Conservation (phyloP, 2,888 invertebrate genomes). For the Holacanthella duospinosa region DNA sequence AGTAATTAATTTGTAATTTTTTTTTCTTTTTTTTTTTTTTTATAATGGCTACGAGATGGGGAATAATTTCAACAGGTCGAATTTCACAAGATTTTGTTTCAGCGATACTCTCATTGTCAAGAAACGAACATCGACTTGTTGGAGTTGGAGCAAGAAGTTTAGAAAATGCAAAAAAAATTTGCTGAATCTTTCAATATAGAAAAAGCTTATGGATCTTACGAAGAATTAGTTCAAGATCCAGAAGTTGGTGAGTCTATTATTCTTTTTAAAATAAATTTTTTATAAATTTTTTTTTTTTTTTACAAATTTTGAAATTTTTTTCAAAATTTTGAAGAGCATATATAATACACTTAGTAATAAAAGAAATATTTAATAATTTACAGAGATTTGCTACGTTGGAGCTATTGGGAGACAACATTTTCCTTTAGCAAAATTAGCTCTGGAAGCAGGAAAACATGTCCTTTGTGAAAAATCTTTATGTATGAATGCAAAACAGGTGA, state of each 20-base stretch:
- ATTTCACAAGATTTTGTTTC: slow-evolving; percentile 34
- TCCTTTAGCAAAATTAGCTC: slow-evolving; percentile 57
- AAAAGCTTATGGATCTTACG: slow-evolving; percentile 60
- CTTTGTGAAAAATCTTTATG: slow-evolving; percentile 84
- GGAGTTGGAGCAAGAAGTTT: slow-evolving; percentile 68
- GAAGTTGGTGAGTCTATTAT: slow-evolving; percentile 71
- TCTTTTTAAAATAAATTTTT: too few relatives aligned
- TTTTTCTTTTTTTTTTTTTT: too few relatives aligned
- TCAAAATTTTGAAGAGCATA: too few relatives aligned
- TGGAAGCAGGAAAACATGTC: slow-evolving; percentile 73
- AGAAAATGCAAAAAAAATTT: slow-evolving; percentile 58
- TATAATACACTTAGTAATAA: too few relatives aligned
- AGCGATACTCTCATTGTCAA: slow-evolving; percentile 53
- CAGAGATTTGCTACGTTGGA: slow-evolving; percentile 60
- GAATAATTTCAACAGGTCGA: background rate
- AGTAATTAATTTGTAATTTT: too few relatives aligned
- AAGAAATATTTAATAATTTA: too few relatives aligned
- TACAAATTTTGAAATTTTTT: too few relatives aligned
- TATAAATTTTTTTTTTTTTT: too few relatives aligned
- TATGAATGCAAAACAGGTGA: slow-evolving; percentile 62
- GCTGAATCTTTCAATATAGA: slow-evolving; percentile 60
- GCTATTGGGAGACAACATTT: slow-evolving; percentile 64
- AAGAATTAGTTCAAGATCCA: slow-evolving; percentile 58
- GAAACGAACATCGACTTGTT: slow-evolving; percentile 56
- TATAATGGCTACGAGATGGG: background rate